Conservation (phyloP, 1,140 invertebrate genomes). For the Whitmania pigra region DNA sequence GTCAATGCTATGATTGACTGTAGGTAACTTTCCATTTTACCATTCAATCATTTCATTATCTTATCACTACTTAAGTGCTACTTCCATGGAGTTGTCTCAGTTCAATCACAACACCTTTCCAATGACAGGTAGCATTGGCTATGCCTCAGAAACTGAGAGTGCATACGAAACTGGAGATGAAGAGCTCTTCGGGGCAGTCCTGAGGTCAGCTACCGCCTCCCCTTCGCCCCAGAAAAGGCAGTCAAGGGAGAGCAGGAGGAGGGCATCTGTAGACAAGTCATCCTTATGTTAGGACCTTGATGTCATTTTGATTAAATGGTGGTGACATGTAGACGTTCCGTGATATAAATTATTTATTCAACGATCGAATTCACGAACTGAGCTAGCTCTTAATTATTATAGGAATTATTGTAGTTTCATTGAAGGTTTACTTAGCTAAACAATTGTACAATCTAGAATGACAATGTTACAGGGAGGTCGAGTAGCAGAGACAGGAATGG, state of each 20-base stretch:
- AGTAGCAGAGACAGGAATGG: slow-evolving; percentile 12
- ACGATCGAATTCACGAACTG: too few species aligned
- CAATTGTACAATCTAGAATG: too few species aligned
- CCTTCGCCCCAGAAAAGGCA: slow-evolving; percentile 25
- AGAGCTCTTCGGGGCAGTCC: slow-evolving; percentile 70
- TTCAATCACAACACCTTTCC: neutral
- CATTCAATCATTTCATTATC: neutral
- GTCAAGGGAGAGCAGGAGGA: slow-evolving; percentile 10
- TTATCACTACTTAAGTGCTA: neutral
- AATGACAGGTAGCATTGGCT: neutral
- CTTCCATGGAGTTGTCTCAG: neutral
- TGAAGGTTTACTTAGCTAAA: too few species aligned
- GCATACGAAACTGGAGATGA: slow-evolving; percentile 56
- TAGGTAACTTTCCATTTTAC: neutral
- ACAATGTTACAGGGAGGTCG: neutral
- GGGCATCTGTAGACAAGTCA: neutral
- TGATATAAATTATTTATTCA: too few species aligned
- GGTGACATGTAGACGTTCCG: too few species aligned
- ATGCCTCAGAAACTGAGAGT: slow-evolving; percentile 49
- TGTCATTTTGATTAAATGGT: too few species aligned
- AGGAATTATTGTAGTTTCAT: too few species aligned
- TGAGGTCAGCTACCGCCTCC: slow-evolving; percentile 70
- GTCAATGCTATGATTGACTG: neutral
- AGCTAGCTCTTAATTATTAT: too few species aligned
- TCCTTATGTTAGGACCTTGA: neutral